A percentile compares a stretch with the other conserved stretches of the same genome.
These are phyloP conservation scores for Ophraella communa DNA, from an alignment of 2,888 invertebrate species.

Conservation along the genomic window DNA sequence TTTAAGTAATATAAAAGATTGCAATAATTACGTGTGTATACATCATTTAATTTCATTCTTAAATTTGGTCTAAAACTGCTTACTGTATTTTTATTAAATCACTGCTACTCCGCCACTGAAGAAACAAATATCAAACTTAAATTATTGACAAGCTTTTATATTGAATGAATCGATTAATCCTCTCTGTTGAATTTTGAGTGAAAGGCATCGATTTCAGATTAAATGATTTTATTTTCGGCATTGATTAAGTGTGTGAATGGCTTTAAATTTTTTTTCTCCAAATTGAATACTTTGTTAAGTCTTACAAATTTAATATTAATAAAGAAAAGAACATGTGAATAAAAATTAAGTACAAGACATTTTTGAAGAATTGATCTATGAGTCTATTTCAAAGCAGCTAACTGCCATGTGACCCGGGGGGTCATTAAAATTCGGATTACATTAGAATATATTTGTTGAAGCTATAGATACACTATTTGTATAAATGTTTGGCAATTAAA, in stretches of 20 bases:
- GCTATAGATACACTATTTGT: no score
- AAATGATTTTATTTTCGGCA: constrained; percentile 9
- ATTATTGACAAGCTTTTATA: constrained; percentile 24
- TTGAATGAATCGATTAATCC: constrained; percentile 24
- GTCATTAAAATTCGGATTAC: no score
- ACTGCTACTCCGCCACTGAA: not conserved
- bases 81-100: no score
- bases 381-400: no score
- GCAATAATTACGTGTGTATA: no score
- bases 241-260: constrained; percentile 2
- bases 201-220: constrained; percentile 27
- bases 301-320: not conserved
- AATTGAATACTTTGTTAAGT: not conserved
- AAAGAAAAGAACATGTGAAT: not conserved
- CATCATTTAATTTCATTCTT: no score
- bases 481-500: no score
- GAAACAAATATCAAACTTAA: not conserved
- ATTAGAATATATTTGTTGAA: no score
- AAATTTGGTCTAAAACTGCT: not conserved
- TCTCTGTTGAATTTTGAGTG: constrained; percentile 13
- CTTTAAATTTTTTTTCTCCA: not conserved
- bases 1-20: no score
- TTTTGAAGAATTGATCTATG: no score
- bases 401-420: no score
- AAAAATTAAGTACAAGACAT: no score